These are phyloP conservation scores for Tragelaphus buxtoni DNA, from an alignment of 2,113 vertebrate genomes.

Conservation along the genomic window DNA sequence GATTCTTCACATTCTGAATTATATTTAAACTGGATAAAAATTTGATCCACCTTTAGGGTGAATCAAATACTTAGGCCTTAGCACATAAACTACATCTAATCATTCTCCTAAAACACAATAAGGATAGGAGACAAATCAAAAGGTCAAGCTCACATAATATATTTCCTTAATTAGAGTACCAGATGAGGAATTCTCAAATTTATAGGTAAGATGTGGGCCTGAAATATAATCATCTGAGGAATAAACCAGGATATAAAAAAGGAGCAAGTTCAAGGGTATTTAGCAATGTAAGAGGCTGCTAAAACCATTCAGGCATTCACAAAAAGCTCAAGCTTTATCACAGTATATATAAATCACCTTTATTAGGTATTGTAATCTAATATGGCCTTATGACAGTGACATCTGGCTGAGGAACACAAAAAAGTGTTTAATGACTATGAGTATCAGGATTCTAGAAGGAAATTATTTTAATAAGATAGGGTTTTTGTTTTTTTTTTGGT, in stretches of 20 bases:
- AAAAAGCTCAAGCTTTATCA: constrained; percentile 46
- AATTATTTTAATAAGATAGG: background rate
- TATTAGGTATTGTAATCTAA: constrained; percentile 34
- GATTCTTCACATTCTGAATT: constrained; percentile 16
- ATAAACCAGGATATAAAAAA: constrained; percentile 15
- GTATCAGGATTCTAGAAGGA: constrained; percentile 22
- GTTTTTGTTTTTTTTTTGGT: background rate
- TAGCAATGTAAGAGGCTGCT: background rate
- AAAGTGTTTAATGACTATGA: constrained; percentile 15
- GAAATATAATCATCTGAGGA: constrained; percentile 39
- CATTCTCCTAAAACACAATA: constrained; percentile 6
- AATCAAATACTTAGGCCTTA: background rate
- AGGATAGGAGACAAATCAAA: constrained; percentile 33
- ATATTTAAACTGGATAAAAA: constrained; percentile 47
- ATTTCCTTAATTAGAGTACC: constrained; percentile 33
- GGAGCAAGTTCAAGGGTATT: constrained; percentile 18
- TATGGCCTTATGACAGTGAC: background rate
- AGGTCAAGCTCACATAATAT: constrained; percentile 35
- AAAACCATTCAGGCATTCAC: constrained; percentile 55
- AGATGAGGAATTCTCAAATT: constrained; percentile 45
- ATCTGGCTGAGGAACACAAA: constrained; percentile 35
- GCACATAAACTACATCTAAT: constrained; percentile 27
- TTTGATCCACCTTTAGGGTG: constrained; percentile 12
- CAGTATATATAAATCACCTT: constrained; percentile 54
- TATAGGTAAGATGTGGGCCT: constrained; percentile 32